A percentile compares a stretch with the other conserved stretches of the same genome.
phyloP scores from a whole-genome alignment of 1,140 invertebrate genomes.

The Solen grandis region DNA sequence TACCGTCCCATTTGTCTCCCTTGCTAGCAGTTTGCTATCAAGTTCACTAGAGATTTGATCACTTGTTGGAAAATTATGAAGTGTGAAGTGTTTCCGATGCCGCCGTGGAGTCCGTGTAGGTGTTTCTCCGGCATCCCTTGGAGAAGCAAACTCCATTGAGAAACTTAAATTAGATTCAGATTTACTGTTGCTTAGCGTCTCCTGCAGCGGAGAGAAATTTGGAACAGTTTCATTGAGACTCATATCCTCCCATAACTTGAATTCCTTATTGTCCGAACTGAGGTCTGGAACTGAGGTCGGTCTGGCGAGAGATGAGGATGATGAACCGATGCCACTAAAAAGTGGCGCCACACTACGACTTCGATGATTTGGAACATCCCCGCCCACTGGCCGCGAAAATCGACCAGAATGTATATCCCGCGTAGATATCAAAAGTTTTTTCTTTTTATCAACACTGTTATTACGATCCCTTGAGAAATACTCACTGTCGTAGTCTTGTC shows the following conservation, averaged over 20 bases:
- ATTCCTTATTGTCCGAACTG: conserved; percentile 39
- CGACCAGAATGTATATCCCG: conserved; percentile 47
- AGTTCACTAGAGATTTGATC: conserved; percentile 35
- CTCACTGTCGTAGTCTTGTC: not conserved
- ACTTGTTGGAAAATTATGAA: conserved; percentile 39
- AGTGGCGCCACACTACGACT: conserved; percentile 21
- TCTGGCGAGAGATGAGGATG: conserved; percentile 29
- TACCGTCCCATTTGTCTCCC: not conserved
- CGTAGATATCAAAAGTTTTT: conserved; percentile 39
- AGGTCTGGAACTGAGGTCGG: conserved; percentile 46
- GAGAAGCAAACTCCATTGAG: not conserved
- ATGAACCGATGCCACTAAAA: conserved; percentile 24
- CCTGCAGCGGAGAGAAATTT: not conserved
- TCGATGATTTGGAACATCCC: not conserved
- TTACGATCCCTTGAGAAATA: no score
- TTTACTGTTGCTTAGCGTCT: conserved; percentile 33
- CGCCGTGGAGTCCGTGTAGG: conserved; percentile 43
- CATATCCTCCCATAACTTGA: conserved; percentile 30
- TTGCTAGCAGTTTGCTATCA: no score
- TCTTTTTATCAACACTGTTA: conserved; percentile 30
- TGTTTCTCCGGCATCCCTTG: conserved; percentile 39
- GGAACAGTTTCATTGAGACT: not conserved
- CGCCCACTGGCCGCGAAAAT: not conserved
- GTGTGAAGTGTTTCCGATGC: conserved; percentile 45
- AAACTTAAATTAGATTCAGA: conserved; percentile 49